These are phyloP conservation scores for Tinamus guttatus DNA, from an alignment of 2,113 vertebrate species.

Conservation along the genomic window DNA sequence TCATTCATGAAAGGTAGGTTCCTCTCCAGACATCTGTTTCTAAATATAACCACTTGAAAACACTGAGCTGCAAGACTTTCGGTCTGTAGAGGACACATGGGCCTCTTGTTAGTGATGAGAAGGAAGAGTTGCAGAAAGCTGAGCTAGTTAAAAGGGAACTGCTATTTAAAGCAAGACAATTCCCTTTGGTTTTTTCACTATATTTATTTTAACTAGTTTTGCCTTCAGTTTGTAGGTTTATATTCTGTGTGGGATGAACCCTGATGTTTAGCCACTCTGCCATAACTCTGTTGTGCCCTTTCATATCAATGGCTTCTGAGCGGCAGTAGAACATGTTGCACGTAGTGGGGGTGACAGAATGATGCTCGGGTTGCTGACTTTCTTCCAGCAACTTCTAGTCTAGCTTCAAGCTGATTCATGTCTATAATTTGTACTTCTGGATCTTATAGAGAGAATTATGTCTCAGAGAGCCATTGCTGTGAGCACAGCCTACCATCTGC, in stretches of 20 bases:
- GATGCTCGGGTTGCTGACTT: neutral
- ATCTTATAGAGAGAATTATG: neutral
- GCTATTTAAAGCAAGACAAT: neutral
- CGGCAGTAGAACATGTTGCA: neutral
- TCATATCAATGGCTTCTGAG: neutral
- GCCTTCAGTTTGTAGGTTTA: neutral
- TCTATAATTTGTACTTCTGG: neutral
- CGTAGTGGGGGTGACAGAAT: neutral
- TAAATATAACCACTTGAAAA: neutral
- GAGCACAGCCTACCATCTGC: neutral
- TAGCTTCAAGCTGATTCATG: neutral
- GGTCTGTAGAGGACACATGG: neutral
- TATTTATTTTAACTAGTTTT: neutral
- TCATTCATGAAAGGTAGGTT: neutral
- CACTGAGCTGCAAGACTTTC: neutral
- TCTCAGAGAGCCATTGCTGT: constrained; percentile 6
- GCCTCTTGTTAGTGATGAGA: neutral
- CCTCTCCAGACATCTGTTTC: neutral
- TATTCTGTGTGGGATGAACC: neutral
- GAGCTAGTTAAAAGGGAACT: neutral
- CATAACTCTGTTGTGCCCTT: neutral
- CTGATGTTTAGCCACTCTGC: neutral
- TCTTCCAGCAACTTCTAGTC: neutral
- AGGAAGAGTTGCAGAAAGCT: neutral
- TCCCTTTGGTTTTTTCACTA: neutral